These are phyloP conservation scores for Sanderia malayensis DNA, from an alignment of 30 jellyfish, hydroid and myxozoan species.

Conservation along the genomic window DNA sequence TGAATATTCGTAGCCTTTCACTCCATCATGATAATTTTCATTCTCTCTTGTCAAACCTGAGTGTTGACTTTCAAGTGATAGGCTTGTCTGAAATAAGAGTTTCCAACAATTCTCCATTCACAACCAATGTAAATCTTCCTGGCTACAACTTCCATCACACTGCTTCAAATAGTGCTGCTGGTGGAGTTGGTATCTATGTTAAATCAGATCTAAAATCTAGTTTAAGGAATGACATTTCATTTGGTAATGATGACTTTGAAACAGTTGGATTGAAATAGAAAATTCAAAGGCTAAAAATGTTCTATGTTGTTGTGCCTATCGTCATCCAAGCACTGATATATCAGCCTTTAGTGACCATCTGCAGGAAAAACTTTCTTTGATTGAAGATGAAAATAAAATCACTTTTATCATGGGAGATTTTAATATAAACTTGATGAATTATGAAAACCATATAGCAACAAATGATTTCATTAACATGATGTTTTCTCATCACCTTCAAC, in stretches of 20 bases:
- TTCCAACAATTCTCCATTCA: constrained; percentile 17
- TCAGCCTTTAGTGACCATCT: constrained; percentile 22
- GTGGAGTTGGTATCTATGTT: constrained; percentile 30
- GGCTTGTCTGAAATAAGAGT: constrained; percentile 22
- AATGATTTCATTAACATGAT: constrained; percentile 45
- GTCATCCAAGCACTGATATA: constrained; percentile 24
- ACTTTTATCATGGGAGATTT: too few species aligned
- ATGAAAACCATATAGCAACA: constrained; percentile 24
- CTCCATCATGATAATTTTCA: constrained; percentile 22
- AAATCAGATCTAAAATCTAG: constrained; percentile 19
- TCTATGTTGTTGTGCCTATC: constrained; percentile 24
- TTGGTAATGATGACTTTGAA: constrained; percentile 27
- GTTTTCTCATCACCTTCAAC: constrained; percentile 36
- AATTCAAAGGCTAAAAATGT: constrained; percentile 22
- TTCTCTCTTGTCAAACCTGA: constrained; percentile 20
- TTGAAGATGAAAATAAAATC: too few species aligned
- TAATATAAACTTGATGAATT: constrained; percentile 14
- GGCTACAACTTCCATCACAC: constrained; percentile 28
- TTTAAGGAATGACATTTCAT: constrained; percentile 17
- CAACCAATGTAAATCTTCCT: constrained; percentile 28
- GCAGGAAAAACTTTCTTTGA: constrained; percentile 28
- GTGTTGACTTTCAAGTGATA: constrained; percentile 17
- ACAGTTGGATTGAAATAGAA: constrained; percentile 24
- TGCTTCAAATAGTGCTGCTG: constrained; percentile 29
- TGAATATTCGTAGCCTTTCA: constrained; percentile 30